These are phyloP conservation scores for Sprattus sprattus DNA, from an alignment of 2,113 vertebrate species.

Conservation along the genomic window DNA sequence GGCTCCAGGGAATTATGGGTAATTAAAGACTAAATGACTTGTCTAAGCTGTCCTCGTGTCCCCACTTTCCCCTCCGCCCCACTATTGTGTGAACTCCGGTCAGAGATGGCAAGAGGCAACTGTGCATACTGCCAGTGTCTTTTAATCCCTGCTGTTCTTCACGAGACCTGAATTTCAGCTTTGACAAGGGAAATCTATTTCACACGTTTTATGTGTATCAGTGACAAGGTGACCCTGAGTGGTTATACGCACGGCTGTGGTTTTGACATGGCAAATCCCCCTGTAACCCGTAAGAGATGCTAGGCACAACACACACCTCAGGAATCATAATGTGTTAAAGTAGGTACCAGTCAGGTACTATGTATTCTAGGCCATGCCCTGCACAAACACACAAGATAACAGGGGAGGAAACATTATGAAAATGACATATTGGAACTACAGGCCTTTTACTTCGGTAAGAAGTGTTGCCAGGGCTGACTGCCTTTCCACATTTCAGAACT, in stretches of 20 bases:
- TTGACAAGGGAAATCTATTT: constrained; percentile 58
- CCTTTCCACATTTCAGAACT: not conserved
- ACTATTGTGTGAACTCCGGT: constrained; percentile 53
- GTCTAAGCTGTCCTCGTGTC: constrained; percentile 64
- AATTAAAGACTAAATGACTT: constrained; percentile 73
- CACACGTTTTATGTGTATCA: constrained; percentile 51
- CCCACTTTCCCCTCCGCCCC: constrained; percentile 40
- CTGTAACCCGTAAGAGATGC: constrained; percentile 34
- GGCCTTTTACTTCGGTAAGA: not conserved
- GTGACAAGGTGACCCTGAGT: constrained; percentile 60
- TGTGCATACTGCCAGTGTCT: constrained; percentile 29
- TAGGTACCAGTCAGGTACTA: not conserved
- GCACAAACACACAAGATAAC: not conserved
- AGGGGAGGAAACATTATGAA: not conserved
- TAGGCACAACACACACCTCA: not conserved
- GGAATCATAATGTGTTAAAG: constrained; percentile 4
- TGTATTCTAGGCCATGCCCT: not conserved
- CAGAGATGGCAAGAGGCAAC: constrained; percentile 52
- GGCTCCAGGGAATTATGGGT: constrained; percentile 61
- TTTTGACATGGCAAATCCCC: constrained; percentile 48
- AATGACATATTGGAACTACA: not conserved
- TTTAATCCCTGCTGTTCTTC: constrained; percentile 45
- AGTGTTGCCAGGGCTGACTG: not conserved
- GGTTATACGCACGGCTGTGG: constrained; percentile 41
- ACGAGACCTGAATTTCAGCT: constrained; percentile 39